phyloP scores from a whole-genome alignment of 1,140 invertebrate species.

The Penaeus japonicus region DNA sequence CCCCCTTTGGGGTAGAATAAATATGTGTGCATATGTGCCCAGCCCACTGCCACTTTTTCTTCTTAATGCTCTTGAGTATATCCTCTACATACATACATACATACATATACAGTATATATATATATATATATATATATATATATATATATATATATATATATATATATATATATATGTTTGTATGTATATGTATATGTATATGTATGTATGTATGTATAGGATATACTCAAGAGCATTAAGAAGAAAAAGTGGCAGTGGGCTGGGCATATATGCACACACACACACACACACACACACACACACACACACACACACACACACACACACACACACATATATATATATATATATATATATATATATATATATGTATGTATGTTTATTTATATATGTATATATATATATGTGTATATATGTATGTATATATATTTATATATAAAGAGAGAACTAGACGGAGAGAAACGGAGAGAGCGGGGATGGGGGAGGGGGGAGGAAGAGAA shows the following conservation, averaged over 20 bases:
- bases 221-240: not conserved
- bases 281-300: not conserved
- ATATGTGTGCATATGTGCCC: no score
- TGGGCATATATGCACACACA: not conserved
- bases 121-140: no score
- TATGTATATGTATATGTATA: constrained; percentile 24
- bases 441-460: not conserved
- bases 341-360: not conserved
- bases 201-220: constrained; percentile 17
- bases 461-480: not conserved
- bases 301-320: not conserved
- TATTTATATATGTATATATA: not conserved
- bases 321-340: not conserved
- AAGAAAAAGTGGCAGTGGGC: not conserved
- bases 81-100: no score
- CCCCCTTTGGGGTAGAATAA: no score
- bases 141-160: not conserved
- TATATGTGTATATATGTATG: not conserved
- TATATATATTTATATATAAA: not conserved
- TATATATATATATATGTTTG: constrained; percentile 23
- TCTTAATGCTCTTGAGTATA: no score
- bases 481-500: not conserved
- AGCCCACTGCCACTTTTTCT: no score
- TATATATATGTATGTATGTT: not conserved
- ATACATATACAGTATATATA: no score